phyloP scores from a whole-genome alignment of 2,113 vertebrate genomes.

The Menura novaehollandiae region DNA sequence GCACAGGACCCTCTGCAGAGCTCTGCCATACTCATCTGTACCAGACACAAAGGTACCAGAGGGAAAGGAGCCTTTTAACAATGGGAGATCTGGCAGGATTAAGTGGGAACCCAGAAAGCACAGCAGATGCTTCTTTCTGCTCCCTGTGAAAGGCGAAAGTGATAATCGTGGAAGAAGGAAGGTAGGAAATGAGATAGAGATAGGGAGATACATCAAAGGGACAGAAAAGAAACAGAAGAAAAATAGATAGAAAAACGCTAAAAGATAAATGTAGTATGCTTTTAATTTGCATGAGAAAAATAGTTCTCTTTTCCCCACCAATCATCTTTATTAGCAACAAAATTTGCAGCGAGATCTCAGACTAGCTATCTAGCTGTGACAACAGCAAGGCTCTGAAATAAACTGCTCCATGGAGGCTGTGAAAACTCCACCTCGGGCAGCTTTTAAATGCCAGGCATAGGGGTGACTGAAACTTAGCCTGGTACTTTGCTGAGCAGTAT shows the following conservation, averaged over 20 bases:
- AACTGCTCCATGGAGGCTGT: not conserved
- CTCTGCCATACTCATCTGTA: not conserved
- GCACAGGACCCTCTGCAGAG: not conserved
- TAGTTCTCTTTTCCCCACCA: not conserved
- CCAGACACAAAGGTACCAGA: not conserved
- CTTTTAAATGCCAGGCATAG: not conserved
- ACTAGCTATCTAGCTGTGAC: constrained; percentile 25
- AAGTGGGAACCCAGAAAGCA: not conserved
- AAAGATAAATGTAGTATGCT: constrained; percentile 3
- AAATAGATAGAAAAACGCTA: not conserved
- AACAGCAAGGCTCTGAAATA: constrained; percentile 25
- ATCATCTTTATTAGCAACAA: constrained; percentile 51
- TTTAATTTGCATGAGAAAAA: constrained; percentile 45
- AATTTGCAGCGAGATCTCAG: not conserved
- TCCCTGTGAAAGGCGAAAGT: not conserved
- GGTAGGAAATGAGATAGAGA: not conserved
- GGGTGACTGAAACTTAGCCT: not conserved
- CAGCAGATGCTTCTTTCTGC: not conserved
- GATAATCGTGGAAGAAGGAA: not conserved
- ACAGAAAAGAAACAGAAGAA: constrained; percentile 1
- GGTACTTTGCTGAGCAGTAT: not conserved
- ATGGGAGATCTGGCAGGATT: not conserved
- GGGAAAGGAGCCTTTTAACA: not conserved
- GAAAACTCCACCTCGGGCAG: not conserved
- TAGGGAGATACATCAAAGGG: not conserved